Percentiles rank a stretch among this genome's conserved stretches.
Evolutionary conservation across 2,113 vertebrate species (phyloP).

Genomic region (Etheostoma cragini): DNA sequence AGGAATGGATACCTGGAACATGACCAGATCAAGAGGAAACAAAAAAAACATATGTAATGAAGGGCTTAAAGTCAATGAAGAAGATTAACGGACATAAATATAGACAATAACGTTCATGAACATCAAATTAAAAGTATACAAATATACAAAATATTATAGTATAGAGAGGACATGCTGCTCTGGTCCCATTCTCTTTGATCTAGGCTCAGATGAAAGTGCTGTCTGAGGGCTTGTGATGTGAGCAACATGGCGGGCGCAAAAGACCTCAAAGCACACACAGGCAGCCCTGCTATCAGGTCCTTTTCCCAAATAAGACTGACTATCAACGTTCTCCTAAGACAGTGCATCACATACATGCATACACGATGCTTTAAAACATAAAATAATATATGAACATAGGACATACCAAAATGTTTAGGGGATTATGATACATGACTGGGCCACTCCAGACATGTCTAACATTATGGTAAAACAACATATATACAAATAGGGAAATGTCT

Average conservation of each 20-base stretch:
- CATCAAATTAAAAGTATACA: no score
- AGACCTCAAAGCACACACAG: slow-evolving; percentile 35
- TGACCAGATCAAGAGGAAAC: slow-evolving; percentile 7
- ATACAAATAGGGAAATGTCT: neutral
- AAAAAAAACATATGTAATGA: neutral
- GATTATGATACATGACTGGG: neutral
- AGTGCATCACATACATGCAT: neutral
- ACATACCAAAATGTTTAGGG: neutral
- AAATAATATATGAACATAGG: neutral
- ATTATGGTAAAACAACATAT: neutral
- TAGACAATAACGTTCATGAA: neutral
- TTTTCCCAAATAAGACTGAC: neutral
- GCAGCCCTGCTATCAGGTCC: slow-evolving; percentile 12
- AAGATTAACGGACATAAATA: neutral
- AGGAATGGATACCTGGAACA: slow-evolving; percentile 87
- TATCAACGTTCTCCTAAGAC: neutral
- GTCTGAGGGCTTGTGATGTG: slow-evolving; percentile 47
- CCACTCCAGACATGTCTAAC: neutral
- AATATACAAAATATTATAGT: neutral
- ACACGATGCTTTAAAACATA: neutral
- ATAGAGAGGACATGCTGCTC: slow-evolving; percentile 30
- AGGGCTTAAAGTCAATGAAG: neutral
- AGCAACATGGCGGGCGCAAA: slow-evolving; percentile 23
- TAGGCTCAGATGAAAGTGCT: slow-evolving; percentile 64
- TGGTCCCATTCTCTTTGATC: slow-evolving; percentile 62